Evolutionary conservation across 2,888 invertebrate species (phyloP), one percentile per base, ranked within the genome.

Genomic region (Adelognathus sp.): DNA sequence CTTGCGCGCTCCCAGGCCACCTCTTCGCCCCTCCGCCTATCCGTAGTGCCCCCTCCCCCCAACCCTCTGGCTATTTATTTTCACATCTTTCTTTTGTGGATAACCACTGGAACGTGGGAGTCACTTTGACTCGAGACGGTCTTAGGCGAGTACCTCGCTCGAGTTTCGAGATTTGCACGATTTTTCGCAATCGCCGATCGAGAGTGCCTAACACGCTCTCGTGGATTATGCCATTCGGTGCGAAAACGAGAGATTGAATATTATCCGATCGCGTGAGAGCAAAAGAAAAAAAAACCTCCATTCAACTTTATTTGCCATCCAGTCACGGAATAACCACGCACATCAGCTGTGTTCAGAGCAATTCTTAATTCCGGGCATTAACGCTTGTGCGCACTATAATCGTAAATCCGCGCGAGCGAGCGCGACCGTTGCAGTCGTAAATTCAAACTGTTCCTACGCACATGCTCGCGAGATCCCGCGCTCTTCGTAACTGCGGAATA

Each of bases 381-480:
- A 71, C 36, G 67, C 60, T 29, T 39, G 61, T 67, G 21, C 76
- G 58, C 52, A 79, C 81, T 82, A 86, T 86, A 85, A 84, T 63
- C 86, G 81, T 87, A 85, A 87, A 86, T 85, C 74, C 70, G 27
- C 21, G 63, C 58, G 44, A 41, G 41, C 52, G 33, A 70, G 41
- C 54, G 61, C 39, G 41, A 70, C 61, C 41, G 61, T 66, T 73
- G 70, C 61, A 76, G 56, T 74, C 79, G 81, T 87, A 85, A 86
- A 87, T 81, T 81, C 67, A 79, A 71, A 61, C 74, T 79, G 83
- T 80, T 81, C 83, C 82, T 84, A 84, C 82, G 82, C 81, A 54
- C 64, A 27, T 11, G 54, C 52, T 21, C 54, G 64, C 60, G 50
- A 58, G 63, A 67, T 66, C 75, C 52, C 66, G 60, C 27, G 61